Base-by-base conservation (phyloP, 2,113 vertebrate genomes). In the Ramphastos sulfuratus region DNA sequence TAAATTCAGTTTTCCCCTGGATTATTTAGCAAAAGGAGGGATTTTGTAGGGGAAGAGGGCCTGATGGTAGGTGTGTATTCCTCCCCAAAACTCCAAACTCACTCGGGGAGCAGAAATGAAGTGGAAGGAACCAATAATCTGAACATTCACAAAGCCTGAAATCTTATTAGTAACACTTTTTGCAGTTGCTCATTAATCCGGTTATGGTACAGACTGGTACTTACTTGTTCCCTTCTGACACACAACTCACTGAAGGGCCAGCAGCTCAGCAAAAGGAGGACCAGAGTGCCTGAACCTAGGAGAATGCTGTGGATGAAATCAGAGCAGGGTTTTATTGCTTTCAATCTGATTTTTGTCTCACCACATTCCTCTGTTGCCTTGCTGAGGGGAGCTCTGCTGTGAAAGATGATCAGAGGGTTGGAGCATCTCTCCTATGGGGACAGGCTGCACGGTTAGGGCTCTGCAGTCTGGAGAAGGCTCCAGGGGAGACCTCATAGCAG, bases 191-290 rank as follows among this genome's bases (percentile, higher is more conserved):
- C 24, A 25, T 79, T 39, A 71, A 67, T 72, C 58, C 5, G 1
- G 15, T 75, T 74, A n/a, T 0, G 0, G 9, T 48, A 27, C 20
- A 16, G 55, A 52, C 11, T 18, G 44, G 27, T 78, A 3, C 48
- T 90, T 71, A 11, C 37, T 73, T 87, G 65, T 63, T 66, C 13
- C 25, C 44, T 74, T 87, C 52, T 75, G 52, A 50, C 24, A 50
- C n/a, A 6, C 6, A 61, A 58, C 16, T 39, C 37, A 39, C 37
- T 11, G 37, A 39, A 39, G 37, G 30, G 46, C 9, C 5, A 2
- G 1, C 37, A 71, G 50, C 59, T 59, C 52, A 65, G 50, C 52
- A 39, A 23, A 66, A 8, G 66, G 20, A 8, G 66, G 20, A n/a
- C 24, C 9, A 6, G 16, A 6, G 3, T 33, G 4, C 21, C 12